phyloP scores from a whole-genome alignment of 2,888 invertebrate species.

The Hydraecia micacea region DNA sequence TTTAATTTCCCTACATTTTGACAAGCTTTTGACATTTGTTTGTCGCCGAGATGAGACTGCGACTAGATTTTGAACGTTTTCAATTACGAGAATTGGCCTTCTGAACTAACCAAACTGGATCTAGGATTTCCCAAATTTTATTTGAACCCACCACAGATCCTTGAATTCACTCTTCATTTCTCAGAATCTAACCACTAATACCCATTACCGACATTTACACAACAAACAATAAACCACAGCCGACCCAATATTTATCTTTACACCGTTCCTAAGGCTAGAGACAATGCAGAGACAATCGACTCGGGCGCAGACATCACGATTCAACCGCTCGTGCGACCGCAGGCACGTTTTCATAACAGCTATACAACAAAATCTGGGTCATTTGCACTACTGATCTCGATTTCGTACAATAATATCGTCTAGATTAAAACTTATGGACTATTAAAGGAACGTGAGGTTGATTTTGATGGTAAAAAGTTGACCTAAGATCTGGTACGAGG shows the following conservation, averaged over 20 bases:
- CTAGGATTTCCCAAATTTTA: background rate
- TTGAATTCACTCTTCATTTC: constrained; percentile 4
- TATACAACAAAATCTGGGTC: constrained; percentile 66
- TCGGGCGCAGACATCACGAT: constrained; percentile 64
- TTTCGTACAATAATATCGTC: constrained; percentile 63
- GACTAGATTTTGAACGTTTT: too few relatives aligned
- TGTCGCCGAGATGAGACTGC: too few relatives aligned
- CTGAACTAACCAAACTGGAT: background rate
- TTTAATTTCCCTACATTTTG: too few relatives aligned
- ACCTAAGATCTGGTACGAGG: constrained; percentile 65
- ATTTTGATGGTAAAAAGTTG: constrained; percentile 53
- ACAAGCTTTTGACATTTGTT: too few relatives aligned
- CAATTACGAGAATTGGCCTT: too few relatives aligned
- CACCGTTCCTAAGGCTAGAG: constrained; percentile 44
- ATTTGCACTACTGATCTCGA: constrained; percentile 69
- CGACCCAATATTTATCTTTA: constrained; percentile 43
- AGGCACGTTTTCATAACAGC: constrained; percentile 70
- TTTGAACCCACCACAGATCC: background rate
- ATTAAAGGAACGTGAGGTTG: constrained; percentile 64
- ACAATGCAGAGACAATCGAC: constrained; percentile 57
- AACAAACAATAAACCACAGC: constrained; percentile 33
- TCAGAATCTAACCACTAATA: constrained; percentile 18
- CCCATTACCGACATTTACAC: constrained; percentile 32
- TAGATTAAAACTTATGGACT: constrained; percentile 63
- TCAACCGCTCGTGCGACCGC: constrained; percentile 60